Percentiles rank a stretch among this genome's conserved stretches.
These are phyloP conservation scores for Eumaeus atala DNA, from an alignment of 1,140 invertebrate species.

Conservation along the genomic window DNA sequence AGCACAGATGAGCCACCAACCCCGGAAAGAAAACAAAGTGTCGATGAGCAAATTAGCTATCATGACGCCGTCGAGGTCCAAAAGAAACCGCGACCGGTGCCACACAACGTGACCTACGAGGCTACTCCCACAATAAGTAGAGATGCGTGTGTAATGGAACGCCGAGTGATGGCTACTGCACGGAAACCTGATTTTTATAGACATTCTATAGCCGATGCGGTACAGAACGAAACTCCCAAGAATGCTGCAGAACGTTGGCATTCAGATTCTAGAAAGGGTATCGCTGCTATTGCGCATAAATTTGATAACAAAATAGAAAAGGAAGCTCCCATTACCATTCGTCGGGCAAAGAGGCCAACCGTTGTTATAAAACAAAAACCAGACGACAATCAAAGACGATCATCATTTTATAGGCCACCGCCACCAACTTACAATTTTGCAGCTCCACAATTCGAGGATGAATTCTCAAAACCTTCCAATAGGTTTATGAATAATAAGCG, in stretches of 20 bases:
- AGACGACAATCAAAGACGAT: slow-evolving; percentile 43
- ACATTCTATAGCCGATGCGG: slow-evolving; percentile 49
- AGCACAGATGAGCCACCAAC: slow-evolving; percentile 35
- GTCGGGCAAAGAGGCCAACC: slow-evolving; percentile 36
- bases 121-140: slow-evolving; percentile 35
- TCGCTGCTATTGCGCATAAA: slow-evolving; percentile 58
- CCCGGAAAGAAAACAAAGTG: slow-evolving; percentile 44
- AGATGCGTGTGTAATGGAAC: slow-evolving; percentile 38
- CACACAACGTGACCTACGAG: slow-evolving; percentile 49
- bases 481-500: slow-evolving; percentile 81
- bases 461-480: slow-evolving; percentile 58
- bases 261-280: slow-evolving; percentile 46
- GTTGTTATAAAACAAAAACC: slow-evolving; percentile 25
- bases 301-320: slow-evolving; percentile 47
- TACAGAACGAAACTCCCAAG: slow-evolving; percentile 25
- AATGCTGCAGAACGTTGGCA: slow-evolving; percentile 36
- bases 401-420: slow-evolving; percentile 46
- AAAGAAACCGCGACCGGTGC: slow-evolving; percentile 40
- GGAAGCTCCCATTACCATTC: slow-evolving; percentile 38
- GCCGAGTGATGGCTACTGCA: slow-evolving; percentile 31
- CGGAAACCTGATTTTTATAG: slow-evolving; percentile 51
- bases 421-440: slow-evolving; percentile 64
- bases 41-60: slow-evolving; percentile 45
- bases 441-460: slow-evolving; percentile 50
- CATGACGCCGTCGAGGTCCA: slow-evolving; percentile 44